Base-by-base conservation (phyloP, 2,113 vertebrate species). In the Gymnogyps californianus region DNA sequence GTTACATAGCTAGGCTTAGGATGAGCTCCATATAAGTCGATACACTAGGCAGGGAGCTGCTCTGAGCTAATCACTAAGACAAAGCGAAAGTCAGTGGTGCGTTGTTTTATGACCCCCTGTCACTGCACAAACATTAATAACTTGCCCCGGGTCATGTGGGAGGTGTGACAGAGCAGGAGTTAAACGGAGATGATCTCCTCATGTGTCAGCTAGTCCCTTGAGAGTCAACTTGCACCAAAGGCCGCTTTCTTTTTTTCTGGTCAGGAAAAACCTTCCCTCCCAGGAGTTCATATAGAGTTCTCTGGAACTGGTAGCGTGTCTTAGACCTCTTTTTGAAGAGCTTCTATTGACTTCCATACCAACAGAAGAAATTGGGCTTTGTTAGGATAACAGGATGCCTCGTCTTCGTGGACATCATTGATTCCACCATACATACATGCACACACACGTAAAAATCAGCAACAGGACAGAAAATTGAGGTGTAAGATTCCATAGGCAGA, bases 311-410 rank as follows among this genome's bases (percentile, higher is more conserved):
- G 6, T 5, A 2, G 26, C 11, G 7, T 42, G 21, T 14, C 32
- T 90, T 9, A 20, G 10, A n/a, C 7, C 5, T 52, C 36, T 44
- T 49, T 64, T 8, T 15, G 44, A 44, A 52, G 70, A 31, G 24
- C 31, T 82, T 36, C 20, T 80, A 0, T 28, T 66, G 28, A 38
- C 13, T n/a, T n/a, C 20, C 0, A 2, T n/a, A 31, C 34, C 55
- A n/a, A 3, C 1, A 4, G 7, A 28, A 54, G 47, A 16, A 15
- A 59, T 4, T 2, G 6, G 20, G 11, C 29, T 64, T 29, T 54
- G 34, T 49, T 59, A 62, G 58, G 58, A 18, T 29, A 72, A 31
- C 0, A 4, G 38, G 29, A 14, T 83, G 52, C 13, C 52, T 61
- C 13, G 49, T 47, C 15, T 22, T 31, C 8, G 54, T 65, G 49